Evolutionary conservation across 2,113 vertebrate genomes (phyloP), one percentile per base, ranked within the genome.

Genomic region (Barnardius zonarius): DNA sequence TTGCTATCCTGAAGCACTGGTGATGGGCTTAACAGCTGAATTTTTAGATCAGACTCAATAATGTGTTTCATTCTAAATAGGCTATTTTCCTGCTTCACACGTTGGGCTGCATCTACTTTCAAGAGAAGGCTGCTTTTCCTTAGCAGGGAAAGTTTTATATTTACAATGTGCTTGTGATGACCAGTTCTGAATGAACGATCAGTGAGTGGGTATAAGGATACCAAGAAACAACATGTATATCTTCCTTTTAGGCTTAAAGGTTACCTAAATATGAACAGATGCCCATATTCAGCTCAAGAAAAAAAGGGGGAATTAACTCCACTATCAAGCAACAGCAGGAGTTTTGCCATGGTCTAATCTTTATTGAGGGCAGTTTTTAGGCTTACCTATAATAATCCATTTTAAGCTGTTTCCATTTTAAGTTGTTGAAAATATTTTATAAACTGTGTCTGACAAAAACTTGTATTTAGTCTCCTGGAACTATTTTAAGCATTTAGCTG

Each of bases 371-470:
- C 55, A 90, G 59, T 74, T 96, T 95, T 86, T 31, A 78, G 55
- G 61, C 48, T 90, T 88, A 93, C 88, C 88, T 86, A 16, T 63
- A 92, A 83, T 88, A 93, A 94, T 77, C 83, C 10, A 1, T 59
- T 86, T 81, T 78, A 92, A 94, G 30, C 37, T 74, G 83, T 67
- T 96, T 73, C 62, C 77, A 92, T 89, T 92, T 97, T 57, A 91
- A 94, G 54, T 85, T 67, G 68, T 63, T 94, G 44, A 93, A 95
- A 63, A 41, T 94, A 51, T 73, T 93, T 95, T 94, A 96, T 83
- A 96, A 93, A 92, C 88, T 83, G 74, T 84, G 70, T 55, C 63
- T 94, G 82, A 93, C 85, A 94, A 88, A 96, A 93, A 72, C 51
- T 92, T 94, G 69, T 11, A 62, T 93, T 89, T 62, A 83, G 72